These are phyloP conservation scores for Daktulosphaira vitifoliae DNA, from an alignment of 1,140 invertebrate genomes.

Conservation along the genomic window DNA sequence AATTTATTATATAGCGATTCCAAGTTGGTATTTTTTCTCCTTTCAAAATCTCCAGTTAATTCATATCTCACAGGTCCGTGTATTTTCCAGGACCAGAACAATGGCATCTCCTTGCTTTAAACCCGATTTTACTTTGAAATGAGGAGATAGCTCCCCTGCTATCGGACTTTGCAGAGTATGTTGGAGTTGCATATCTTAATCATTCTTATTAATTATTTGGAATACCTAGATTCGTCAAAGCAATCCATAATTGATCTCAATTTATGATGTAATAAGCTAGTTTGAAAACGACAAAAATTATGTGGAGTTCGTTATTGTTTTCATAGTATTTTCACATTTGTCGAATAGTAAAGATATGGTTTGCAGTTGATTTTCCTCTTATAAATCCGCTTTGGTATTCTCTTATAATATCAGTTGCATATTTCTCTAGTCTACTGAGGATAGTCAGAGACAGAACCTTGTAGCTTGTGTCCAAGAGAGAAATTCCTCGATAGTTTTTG, in stretches of 20 bases:
- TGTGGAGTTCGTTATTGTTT: slow-evolving; percentile 1
- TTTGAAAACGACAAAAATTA: not conserved
- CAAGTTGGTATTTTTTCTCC: slow-evolving; percentile 5
- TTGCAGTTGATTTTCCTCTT: slow-evolving; percentile 20
- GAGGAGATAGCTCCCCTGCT: too few species aligned
- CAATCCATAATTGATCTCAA: slow-evolving; percentile 13
- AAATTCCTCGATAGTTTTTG: slow-evolving; percentile 34
- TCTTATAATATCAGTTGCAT: slow-evolving; percentile 31
- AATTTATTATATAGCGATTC: not conserved
- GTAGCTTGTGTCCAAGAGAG: slow-evolving; percentile 21
- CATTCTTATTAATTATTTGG: slow-evolving; percentile 31
- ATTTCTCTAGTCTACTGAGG: slow-evolving; percentile 22
- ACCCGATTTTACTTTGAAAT: too few species aligned
- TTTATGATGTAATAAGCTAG: slow-evolving; percentile 32
- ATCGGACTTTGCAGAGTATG: not conserved
- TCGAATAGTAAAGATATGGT: slow-evolving; percentile 31
- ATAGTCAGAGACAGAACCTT: slow-evolving; percentile 31
- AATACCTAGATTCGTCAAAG: slow-evolving; percentile 29
- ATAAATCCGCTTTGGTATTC: slow-evolving; percentile 35
- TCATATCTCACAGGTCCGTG: not conserved
- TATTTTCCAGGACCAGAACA: not conserved
- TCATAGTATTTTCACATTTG: slow-evolving; percentile 25
- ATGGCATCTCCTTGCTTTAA: too few species aligned
- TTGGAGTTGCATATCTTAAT: slow-evolving; percentile 3
- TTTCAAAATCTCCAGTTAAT: not conserved